A percentile compares a stretch with the other conserved stretches of the same genome.
Evolutionary conservation across 2,113 vertebrate genomes (phyloP).

Genomic region (Fregata magnificens): DNA sequence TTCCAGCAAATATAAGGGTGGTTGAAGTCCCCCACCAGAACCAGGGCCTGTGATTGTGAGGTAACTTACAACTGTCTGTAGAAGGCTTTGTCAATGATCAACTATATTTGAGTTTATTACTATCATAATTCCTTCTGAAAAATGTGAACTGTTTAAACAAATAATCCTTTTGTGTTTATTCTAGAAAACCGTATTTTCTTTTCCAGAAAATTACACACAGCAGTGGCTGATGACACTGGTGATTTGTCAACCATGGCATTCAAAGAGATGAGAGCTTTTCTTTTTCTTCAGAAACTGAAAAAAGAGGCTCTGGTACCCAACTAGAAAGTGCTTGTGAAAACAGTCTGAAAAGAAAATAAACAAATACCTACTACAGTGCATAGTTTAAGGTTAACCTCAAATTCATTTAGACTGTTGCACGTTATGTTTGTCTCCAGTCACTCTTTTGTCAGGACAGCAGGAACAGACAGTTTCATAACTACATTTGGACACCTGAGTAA

Average conservation of each 20-base stretch:
- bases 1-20: too few relatives aligned
- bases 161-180: not conserved
- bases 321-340: not conserved
- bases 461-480: not conserved
- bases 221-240: not conserved
- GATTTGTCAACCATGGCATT: not conserved
- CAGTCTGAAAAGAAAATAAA: not conserved
- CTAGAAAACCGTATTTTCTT: not conserved
- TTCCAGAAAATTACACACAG: not conserved
- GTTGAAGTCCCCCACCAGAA: too few relatives aligned
- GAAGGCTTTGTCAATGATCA: too few relatives aligned
- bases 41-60: too few relatives aligned
- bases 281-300: not conserved
- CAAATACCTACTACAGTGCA: not conserved
- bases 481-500: not conserved
- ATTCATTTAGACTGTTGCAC: not conserved
- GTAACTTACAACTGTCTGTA: too few relatives aligned
- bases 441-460: not conserved
- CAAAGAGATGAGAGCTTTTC: not conserved
- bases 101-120: not conserved
- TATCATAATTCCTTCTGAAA: slow-evolving; percentile 2
- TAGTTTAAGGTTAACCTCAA: not conserved
- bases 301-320: not conserved
- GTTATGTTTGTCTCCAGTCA: not conserved
- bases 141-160: not conserved